Percentiles rank a stretch among this genome's conserved stretches.
These are phyloP conservation scores for Julus scandinavius DNA, from an alignment of 2,888 invertebrate species.

Conservation along the genomic window DNA sequence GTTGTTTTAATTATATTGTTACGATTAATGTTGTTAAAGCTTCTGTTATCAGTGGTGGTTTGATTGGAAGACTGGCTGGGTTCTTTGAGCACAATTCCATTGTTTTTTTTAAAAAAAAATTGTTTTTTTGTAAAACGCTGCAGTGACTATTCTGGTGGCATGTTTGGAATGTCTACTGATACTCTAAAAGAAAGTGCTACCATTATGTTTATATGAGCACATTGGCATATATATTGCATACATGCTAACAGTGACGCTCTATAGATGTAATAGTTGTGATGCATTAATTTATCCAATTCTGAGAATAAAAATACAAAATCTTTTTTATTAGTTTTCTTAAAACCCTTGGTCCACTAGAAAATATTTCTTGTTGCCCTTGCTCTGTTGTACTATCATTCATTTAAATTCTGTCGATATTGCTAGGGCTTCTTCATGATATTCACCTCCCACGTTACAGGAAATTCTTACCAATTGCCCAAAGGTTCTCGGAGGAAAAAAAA, in stretches of 20 bases:
- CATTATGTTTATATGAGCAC: neutral
- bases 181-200: neutral
- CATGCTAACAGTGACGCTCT: neutral
- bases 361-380: neutral
- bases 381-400: neutral
- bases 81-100: neutral
- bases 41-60: neutral
- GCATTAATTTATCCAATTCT: slow-evolving; percentile 12
- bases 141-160: neutral
- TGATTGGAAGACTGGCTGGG: neutral
- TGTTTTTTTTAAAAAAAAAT: neutral
- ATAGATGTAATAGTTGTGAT: neutral
- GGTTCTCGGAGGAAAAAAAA: neutral
- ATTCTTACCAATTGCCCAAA: neutral
- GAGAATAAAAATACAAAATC: neutral
- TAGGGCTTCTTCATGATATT: neutral
- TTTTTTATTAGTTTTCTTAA: neutral
- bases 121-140: neutral
- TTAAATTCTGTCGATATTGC: neutral
- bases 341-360: neutral
- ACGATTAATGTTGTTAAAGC: neutral
- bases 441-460: neutral
- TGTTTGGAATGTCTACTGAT: neutral
- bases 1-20: slow-evolving; percentile 31
- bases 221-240: neutral